phyloP scores from a whole-genome alignment of 2,113 vertebrate species.

The Pedionomus torquatus region DNA sequence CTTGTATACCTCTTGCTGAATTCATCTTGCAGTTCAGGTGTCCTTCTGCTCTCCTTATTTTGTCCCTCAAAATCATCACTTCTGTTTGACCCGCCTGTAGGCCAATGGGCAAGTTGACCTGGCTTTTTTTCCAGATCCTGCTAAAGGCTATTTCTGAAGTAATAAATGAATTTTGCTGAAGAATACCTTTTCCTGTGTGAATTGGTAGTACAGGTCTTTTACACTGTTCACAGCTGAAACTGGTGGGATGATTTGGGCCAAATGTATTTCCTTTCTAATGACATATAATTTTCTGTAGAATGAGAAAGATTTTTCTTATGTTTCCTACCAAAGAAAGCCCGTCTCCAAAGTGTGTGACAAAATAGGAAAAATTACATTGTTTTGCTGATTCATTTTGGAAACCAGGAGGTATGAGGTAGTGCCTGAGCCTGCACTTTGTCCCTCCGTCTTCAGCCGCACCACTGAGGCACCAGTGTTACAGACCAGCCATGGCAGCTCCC shows the following conservation, averaged over 20 bases:
- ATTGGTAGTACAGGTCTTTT: not conserved
- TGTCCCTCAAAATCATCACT: not conserved
- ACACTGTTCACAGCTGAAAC: not conserved
- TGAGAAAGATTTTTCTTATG: not conserved
- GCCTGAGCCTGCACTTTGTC: not conserved
- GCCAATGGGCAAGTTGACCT: not conserved
- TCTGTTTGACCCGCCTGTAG: not conserved
- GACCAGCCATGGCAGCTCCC: not conserved
- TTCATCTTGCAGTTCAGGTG: not conserved
- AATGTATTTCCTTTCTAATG: not conserved
- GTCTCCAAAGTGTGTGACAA: not conserved
- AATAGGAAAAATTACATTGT: not conserved
- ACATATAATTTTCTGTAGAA: not conserved
- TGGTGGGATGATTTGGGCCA: not conserved
- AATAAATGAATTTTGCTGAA: not conserved
- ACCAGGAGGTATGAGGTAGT: not conserved
- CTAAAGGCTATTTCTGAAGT: not conserved
- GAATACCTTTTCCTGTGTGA: not conserved
- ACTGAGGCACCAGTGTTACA: accelerated
- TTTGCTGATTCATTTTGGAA: not conserved
- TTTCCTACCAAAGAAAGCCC: not conserved
- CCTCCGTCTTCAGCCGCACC: accelerated
- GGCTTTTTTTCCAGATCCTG: not conserved
- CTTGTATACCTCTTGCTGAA: not conserved
- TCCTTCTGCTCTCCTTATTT: not conserved